A percentile compares a stretch with the other conserved stretches of the same genome.
phyloP scores from a whole-genome alignment of 2,113 vertebrate species.

The Phalacrocorax pelagicus region DNA sequence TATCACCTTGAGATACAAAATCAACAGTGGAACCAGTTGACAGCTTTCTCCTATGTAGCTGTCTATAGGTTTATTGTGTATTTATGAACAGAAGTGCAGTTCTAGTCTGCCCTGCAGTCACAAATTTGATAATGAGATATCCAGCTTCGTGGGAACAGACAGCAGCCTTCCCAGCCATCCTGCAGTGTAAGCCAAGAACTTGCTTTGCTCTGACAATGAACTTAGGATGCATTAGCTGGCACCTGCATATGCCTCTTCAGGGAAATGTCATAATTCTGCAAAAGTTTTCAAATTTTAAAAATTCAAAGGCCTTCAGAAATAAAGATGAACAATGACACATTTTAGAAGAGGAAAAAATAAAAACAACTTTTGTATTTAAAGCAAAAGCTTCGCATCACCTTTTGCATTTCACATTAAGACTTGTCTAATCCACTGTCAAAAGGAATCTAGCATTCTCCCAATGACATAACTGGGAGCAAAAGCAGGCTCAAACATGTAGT shows the following conservation, averaged over 20 bases:
- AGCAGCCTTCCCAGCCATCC: not conserved
- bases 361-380: not conserved
- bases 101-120: not conserved
- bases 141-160: not conserved
- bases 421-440: not conserved
- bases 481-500: not conserved
- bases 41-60: not conserved
- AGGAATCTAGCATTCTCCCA: not conserved
- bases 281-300: not conserved
- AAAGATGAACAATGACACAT: not conserved
- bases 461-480: not conserved
- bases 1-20: fast-evolving
- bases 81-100: not conserved
- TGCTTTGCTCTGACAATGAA: not conserved
- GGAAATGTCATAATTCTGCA: not conserved
- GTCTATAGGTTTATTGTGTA: fast-evolving
- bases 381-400: not conserved
- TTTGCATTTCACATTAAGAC: not conserved
- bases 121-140: fast-evolving
- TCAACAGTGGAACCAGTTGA: fast-evolving
- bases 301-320: not conserved
- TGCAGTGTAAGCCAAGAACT: not conserved
- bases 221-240: fast-evolving
- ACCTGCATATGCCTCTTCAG: not conserved
- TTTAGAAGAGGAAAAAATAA: not conserved